Evolutionary conservation across 2,113 vertebrate genomes (phyloP).

Genomic region (Bubalus kerabau): DNA sequence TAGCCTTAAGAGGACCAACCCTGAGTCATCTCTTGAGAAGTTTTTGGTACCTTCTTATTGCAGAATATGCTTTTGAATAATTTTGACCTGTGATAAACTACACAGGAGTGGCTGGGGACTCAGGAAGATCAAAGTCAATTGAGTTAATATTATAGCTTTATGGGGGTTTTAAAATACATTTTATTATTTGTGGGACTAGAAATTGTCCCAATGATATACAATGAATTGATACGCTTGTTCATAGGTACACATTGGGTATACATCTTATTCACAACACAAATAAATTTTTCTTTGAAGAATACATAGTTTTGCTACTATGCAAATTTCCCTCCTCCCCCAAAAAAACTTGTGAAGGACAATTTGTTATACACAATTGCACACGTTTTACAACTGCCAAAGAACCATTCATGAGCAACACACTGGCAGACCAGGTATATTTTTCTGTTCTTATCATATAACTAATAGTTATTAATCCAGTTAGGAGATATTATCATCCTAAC

Average conservation of each 20-base stretch:
- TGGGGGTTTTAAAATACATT: background rate
- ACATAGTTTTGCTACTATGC: background rate
- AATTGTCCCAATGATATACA: background rate
- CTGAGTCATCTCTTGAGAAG: background rate
- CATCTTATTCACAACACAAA: background rate
- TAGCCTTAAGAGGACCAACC: background rate
- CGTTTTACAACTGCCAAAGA: background rate
- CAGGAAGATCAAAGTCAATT: background rate
- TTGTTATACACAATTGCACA: background rate
- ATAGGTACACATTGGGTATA: background rate
- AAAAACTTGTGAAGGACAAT: background rate
- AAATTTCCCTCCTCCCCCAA: background rate
- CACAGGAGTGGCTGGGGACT: background rate
- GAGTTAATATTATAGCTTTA: background rate
- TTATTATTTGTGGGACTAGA: slow-evolving; percentile 1
- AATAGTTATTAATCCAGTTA: background rate
- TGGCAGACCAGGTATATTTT: background rate
- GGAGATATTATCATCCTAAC: background rate
- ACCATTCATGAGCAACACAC: background rate
- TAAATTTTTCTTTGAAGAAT: background rate
- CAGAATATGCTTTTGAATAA: background rate
- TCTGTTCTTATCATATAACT: background rate
- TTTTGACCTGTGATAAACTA: background rate
- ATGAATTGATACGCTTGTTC: background rate
- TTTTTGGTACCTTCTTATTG: background rate